phyloP scores from a whole-genome alignment of 2,113 vertebrate species.

The Apus apus region DNA sequence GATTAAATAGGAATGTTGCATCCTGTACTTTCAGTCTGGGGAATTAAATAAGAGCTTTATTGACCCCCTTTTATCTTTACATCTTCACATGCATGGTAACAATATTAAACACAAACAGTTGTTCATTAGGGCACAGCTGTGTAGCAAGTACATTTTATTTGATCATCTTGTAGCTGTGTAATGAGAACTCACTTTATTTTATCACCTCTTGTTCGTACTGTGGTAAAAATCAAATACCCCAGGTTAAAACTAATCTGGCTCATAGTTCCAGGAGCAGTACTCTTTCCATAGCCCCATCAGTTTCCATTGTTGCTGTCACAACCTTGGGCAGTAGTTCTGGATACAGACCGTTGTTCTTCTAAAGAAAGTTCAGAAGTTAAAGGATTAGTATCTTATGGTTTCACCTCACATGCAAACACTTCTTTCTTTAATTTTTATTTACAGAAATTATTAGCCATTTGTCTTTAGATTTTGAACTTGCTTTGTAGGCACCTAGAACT shows the following conservation, averaged over 20 bases:
- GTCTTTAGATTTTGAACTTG: background rate
- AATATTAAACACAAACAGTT: background rate
- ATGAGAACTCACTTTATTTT: background rate
- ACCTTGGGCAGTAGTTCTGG: background rate
- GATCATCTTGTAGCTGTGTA: background rate
- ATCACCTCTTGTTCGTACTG: background rate
- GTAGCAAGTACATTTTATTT: background rate
- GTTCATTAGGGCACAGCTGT: background rate
- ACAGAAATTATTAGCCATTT: background rate
- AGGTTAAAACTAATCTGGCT: background rate
- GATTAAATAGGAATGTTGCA: background rate
- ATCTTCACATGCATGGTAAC: rapidly evolving
- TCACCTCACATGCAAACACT: background rate
- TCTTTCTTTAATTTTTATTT: background rate
- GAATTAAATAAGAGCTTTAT: background rate
- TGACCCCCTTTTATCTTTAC: background rate
- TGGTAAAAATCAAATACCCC: background rate
- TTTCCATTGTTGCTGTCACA: background rate
- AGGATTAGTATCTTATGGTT: background rate
- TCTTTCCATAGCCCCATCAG: background rate
- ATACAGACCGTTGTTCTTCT: background rate
- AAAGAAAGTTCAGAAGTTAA: background rate
- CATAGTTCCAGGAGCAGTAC: background rate
- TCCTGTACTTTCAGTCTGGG: background rate
- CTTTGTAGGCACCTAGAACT: background rate